A percentile compares a stretch with the other conserved stretches of the same genome.
Evolutionary conservation across 2,888 invertebrate species (phyloP).

Genomic region (Toxonevra muliebris): DNA sequence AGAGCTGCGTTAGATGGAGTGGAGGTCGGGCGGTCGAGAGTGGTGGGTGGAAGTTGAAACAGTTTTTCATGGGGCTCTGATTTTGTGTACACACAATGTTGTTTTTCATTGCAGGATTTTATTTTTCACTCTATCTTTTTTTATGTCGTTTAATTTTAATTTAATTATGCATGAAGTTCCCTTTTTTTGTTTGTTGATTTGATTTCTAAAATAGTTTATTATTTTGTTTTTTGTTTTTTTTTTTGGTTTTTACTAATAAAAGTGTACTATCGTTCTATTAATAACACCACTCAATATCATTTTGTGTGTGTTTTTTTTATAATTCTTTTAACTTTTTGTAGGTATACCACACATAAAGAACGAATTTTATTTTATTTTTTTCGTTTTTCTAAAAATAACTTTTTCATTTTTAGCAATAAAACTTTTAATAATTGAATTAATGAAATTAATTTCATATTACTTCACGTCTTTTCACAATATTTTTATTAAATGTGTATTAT

Average conservation of each 20-base stretch:
- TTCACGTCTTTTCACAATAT: no score
- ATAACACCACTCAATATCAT: conserved; percentile 21
- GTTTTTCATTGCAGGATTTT: conserved; percentile 14
- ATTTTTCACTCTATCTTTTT: conserved; percentile 2
- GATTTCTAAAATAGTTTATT: no score
- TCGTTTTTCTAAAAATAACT: conserved; percentile 17
- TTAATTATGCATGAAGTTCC: conserved; percentile 1
- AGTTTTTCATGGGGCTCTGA: conserved; percentile 20
- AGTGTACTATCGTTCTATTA: conserved; percentile 25
- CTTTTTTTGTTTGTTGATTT: no score
- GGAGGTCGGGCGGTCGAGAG: no score
- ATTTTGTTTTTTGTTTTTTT: background rate
- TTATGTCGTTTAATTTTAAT: background rate
- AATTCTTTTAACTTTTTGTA: conserved; percentile 15
- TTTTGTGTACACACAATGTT: conserved; percentile 29
- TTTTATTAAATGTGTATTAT: no score
- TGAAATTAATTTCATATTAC: background rate
- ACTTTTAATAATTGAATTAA: conserved; percentile 1
- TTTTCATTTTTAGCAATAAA: background rate
- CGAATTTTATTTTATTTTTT: conserved; percentile 3
- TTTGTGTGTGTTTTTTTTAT: conserved; percentile 2
- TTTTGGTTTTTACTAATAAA: background rate
- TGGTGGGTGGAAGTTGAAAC: background rate
- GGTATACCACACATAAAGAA: conserved; percentile 13
- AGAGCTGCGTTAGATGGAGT: no score